Percentiles rank a stretch among this genome's conserved stretches.
Evolutionary conservation across 1,140 invertebrate species (phyloP).

Genomic region (Cherax quadricarinatus): DNA sequence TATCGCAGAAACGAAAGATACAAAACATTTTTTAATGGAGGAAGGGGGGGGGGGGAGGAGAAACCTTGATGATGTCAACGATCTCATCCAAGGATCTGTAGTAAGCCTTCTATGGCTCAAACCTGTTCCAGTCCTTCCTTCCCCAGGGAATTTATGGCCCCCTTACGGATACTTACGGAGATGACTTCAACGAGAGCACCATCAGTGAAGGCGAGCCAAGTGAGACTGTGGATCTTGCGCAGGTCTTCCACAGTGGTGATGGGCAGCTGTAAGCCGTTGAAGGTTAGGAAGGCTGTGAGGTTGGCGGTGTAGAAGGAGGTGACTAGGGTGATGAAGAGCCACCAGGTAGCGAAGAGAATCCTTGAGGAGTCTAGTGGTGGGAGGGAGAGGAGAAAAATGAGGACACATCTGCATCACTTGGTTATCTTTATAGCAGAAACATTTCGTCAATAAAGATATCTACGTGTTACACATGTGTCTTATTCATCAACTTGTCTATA

Average conservation of each 20-base stretch:
- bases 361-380: constrained; percentile 84
- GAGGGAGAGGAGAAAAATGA: not conserved
- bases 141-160: too few species aligned
- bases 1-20: too few species aligned
- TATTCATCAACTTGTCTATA: too few species aligned
- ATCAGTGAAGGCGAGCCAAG: constrained; percentile 67
- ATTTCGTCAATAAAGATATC: too few species aligned
- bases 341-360: constrained; percentile 92
- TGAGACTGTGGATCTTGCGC: constrained; percentile 4
- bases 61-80: too few species aligned
- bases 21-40: too few species aligned
- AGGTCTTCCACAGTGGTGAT: constrained; percentile 85
- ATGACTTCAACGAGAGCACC: constrained; percentile 63
- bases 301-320: constrained; percentile 96
- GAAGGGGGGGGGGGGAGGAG: too few species aligned
- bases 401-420: not conserved
- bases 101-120: too few species aligned
- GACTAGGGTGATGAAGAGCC: constrained; percentile 91
- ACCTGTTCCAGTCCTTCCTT: not conserved
- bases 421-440: too few species aligned
- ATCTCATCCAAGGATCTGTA: too few species aligned
- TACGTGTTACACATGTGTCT: too few species aligned
- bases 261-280: constrained; percentile 88
- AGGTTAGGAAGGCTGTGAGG: constrained; percentile 90
- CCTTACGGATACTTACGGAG: constrained; percentile 29